Percentiles rank a stretch among this genome's conserved stretches.
Evolutionary conservation across 2,888 invertebrate genomes (phyloP).

Genomic region (Tenthredo livida): DNA sequence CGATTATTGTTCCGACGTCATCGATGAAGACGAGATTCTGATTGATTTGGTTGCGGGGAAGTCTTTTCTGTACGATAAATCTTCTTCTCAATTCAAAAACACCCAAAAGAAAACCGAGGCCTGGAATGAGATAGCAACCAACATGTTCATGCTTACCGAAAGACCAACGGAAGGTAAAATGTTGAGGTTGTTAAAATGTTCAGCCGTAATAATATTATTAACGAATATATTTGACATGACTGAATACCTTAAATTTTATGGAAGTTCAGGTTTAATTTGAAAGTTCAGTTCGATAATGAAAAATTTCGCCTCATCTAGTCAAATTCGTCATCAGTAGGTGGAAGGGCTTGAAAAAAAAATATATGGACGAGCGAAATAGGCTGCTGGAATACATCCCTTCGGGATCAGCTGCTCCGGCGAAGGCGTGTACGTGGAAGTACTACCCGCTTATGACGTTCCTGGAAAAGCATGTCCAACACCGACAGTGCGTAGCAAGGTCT

Average conservation of each 20-base stretch:
- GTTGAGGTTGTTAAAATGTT: neutral
- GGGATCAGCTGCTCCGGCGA: neutral
- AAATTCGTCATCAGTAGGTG: constrained; percentile 5
- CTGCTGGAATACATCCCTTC: neutral
- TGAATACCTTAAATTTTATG: neutral
- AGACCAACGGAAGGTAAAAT: constrained; percentile 2
- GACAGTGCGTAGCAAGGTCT: constrained; percentile 4
- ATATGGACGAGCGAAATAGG: neutral
- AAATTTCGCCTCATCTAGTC: neutral
- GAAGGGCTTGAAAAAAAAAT: neutral
- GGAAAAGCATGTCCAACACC: neutral
- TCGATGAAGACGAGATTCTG: constrained; percentile 9
- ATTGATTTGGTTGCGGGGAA: neutral
- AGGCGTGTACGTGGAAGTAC: neutral
- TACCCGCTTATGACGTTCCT: neutral
- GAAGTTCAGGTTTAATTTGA: neutral
- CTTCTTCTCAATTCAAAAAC: neutral
- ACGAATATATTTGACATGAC: neutral
- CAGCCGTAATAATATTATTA: neutral
- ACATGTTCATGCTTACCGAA: neutral
- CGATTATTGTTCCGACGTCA: neutral
- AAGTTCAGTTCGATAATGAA: too few species aligned
- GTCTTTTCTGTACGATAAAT: constrained; percentile 9
- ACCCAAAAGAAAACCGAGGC: neutral
- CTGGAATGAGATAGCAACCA: neutral